Evolutionary conservation across 2,888 invertebrate species (phyloP).

Genomic region (Pseudococcus jackbeardsleyi): DNA sequence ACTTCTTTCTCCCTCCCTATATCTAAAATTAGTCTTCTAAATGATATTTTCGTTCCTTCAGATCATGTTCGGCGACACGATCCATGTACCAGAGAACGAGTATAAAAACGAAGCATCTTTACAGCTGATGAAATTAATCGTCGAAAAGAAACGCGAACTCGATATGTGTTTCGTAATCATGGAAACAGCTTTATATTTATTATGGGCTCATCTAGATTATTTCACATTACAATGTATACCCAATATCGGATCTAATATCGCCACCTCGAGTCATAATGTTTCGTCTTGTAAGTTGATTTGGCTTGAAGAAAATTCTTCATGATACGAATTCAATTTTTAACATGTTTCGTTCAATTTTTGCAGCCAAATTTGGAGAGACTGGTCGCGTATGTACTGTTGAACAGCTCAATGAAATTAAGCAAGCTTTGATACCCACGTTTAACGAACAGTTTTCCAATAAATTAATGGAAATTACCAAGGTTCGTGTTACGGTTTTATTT

Average conservation of each 20-base stretch:
- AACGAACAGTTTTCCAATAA: conserved; percentile 84
- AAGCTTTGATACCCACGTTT: conserved; percentile 80
- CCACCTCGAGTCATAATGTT: background rate
- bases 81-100: conserved; percentile 20
- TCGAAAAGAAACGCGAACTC: conserved; percentile 56
- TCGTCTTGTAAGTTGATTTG: conserved; percentile 44
- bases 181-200: conserved; percentile 80
- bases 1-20: too few species aligned
- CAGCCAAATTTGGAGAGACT: conserved; percentile 60
- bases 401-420: conserved; percentile 78
- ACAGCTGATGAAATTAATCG: conserved; percentile 52
- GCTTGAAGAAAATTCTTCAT: background rate
- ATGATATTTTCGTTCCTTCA: background rate
- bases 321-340: background rate
- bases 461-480: conserved; percentile 78
- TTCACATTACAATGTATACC: conserved; percentile 59
- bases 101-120: conserved; percentile 61
- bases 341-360: background rate
- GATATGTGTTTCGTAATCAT: conserved; percentile 71
- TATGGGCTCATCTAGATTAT: conserved; percentile 82
- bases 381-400: conserved; percentile 70
- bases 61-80: conserved; percentile 47
- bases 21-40: background rate
- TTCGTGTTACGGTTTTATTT: conserved; percentile 67
- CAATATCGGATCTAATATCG: conserved; percentile 66